Percentiles rank a stretch among this genome's conserved stretches.
phyloP scores from a whole-genome alignment of 2,113 vertebrate species.

The Ceyx margarethae region DNA sequence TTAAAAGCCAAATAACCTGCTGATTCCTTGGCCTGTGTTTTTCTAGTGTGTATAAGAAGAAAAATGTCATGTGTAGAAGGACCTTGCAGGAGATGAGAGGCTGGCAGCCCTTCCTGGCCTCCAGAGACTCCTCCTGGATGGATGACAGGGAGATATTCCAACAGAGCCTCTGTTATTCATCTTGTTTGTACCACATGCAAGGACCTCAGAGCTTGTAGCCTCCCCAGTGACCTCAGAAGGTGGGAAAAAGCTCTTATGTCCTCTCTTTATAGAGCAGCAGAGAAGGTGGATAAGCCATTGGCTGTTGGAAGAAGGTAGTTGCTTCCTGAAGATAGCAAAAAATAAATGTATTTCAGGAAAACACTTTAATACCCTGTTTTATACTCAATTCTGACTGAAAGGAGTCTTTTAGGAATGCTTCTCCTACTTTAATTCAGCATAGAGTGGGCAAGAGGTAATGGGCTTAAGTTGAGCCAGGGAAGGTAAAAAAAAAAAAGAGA shows the following conservation, averaged over 20 bases:
- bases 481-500: too few relatives aligned
- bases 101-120: background rate
- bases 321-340: background rate
- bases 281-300: background rate
- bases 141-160: background rate
- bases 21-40: background rate
- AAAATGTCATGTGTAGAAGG: background rate
- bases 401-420: background rate
- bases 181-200: background rate
- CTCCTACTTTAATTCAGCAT: background rate
- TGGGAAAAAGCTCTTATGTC: background rate
- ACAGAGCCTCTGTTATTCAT: background rate
- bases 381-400: background rate
- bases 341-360: background rate
- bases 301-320: background rate
- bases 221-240: background rate
- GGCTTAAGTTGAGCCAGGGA: too few relatives aligned
- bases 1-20: background rate
- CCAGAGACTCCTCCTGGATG: background rate
- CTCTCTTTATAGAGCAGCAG: background rate
- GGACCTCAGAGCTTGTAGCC: background rate
- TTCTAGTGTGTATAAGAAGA: background rate
- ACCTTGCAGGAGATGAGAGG: background rate
- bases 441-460: too few relatives aligned
- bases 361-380: background rate